These are phyloP conservation scores for Cephus nigrinus DNA, from an alignment of 2,888 invertebrate genomes.

Conservation along the genomic window DNA sequence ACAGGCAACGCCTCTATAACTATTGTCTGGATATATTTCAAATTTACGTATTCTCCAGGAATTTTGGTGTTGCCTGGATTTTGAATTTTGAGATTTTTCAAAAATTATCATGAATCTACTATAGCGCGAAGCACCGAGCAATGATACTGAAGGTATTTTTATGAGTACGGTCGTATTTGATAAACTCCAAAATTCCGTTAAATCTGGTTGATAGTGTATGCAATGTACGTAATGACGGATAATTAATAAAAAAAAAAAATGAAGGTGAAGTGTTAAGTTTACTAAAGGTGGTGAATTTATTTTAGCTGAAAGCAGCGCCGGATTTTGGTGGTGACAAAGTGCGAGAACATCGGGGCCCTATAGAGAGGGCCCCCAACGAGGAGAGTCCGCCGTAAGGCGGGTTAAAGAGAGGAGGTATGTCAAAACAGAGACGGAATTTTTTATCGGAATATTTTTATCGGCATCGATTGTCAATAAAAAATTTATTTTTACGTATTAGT, in stretches of 20 bases:
- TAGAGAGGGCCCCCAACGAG: conserved; percentile 56
- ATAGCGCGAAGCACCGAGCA: not conserved
- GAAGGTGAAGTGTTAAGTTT: not conserved
- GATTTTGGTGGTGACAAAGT: conserved; percentile 51
- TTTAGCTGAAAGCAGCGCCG: conserved; percentile 61
- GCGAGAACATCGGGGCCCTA: conserved; percentile 53
- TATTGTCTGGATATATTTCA: not conserved
- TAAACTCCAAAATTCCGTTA: not conserved
- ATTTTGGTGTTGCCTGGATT: not conserved
- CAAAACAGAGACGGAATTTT: not conserved
- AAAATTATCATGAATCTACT: not conserved
- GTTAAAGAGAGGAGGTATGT: conserved; percentile 1
- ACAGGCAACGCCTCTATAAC: not conserved
- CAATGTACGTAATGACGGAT: not conserved
- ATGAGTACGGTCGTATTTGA: not conserved
- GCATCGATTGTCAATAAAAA: not conserved
- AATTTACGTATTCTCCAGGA: not conserved
- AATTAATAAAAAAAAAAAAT: not conserved
- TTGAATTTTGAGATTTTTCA: not conserved
- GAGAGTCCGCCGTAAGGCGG: conserved; percentile 58
- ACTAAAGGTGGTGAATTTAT: conserved; percentile 10
- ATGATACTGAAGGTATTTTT: not conserved
- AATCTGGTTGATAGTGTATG: not conserved
- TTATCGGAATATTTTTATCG: not conserved
- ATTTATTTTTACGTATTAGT: not conserved